Conservation (phyloP, 2,797 vertebrate genomes). For the Cephalopachus bancanus region DNA sequence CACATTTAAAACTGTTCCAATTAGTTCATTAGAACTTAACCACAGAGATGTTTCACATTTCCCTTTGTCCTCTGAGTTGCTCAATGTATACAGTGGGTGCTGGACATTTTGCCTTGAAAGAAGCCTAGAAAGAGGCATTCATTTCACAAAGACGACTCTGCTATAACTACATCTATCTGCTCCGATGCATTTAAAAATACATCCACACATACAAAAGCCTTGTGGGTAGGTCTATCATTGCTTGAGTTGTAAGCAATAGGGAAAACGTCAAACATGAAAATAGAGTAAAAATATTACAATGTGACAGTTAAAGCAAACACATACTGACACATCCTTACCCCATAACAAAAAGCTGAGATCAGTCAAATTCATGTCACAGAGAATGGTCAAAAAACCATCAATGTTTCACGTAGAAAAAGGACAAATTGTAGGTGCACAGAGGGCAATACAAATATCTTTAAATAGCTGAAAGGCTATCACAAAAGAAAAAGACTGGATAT, state of each 20-base stretch:
- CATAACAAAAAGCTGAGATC: slow-evolving; percentile 44
- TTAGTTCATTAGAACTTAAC: not conserved
- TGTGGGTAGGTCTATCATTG: not conserved
- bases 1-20: not conserved
- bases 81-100: not conserved
- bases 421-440: slow-evolving; percentile 29
- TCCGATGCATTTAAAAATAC: slow-evolving; percentile 37
- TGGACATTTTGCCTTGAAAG: slow-evolving; percentile 52
- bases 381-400: not conserved
- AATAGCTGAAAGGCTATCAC: slow-evolving; percentile 49
- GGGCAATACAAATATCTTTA: slow-evolving; percentile 35
- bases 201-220: not conserved
- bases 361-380: slow-evolving; percentile 9
- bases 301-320: slow-evolving; percentile 12
- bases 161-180: not conserved
- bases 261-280: slow-evolving; percentile 14
- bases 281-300: slow-evolving; percentile 6
- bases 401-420: slow-evolving; percentile 25
- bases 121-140: slow-evolving; percentile 13
- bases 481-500: not conserved
- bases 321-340: not conserved
- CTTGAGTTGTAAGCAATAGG: slow-evolving; percentile 61
- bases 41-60: not conserved
- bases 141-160: not conserved
- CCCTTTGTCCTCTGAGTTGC: slow-evolving; percentile 8